A percentile compares a stretch with the other conserved stretches of the same genome.
Evolutionary conservation across 2,797 vertebrate species (phyloP).

Genomic region (Leuciscus waleckii): DNA sequence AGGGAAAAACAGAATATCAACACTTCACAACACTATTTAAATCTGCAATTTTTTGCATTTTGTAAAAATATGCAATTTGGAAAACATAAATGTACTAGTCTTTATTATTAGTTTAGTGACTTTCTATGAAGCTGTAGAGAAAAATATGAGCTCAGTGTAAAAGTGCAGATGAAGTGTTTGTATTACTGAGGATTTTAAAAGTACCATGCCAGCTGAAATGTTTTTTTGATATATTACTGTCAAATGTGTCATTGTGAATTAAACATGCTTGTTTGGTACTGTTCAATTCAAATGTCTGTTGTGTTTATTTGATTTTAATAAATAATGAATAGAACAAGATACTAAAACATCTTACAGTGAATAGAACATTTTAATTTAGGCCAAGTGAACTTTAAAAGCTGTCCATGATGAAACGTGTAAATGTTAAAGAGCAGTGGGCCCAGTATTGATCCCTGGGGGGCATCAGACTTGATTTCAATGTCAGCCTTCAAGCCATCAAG

Average conservation of each 20-base stretch:
- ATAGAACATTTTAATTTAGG: background rate
- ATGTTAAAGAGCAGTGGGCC: background rate
- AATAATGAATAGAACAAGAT: background rate
- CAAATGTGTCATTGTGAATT: constrained; percentile 77
- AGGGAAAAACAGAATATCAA: background rate
- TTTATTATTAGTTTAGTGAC: constrained; percentile 70
- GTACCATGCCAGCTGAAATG: constrained; percentile 73
- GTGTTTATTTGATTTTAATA: background rate
- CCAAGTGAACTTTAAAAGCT: background rate
- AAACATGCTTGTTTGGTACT: constrained; percentile 75
- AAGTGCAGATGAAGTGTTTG: constrained; percentile 63
- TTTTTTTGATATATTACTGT: constrained; percentile 72
- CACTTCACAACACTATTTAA: constrained; percentile 29
- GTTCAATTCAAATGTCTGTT: constrained; percentile 49
- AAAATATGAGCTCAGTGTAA: constrained; percentile 71
- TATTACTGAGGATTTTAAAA: constrained; percentile 72
- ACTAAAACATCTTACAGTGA: background rate
- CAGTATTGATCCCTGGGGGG: constrained; percentile 3
- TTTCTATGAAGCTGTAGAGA: constrained; percentile 60
- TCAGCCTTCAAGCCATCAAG: background rate
- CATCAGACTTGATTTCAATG: background rate
- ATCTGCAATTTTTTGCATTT: background rate
- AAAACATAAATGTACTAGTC: constrained; percentile 63
- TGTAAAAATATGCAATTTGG: constrained; percentile 76
- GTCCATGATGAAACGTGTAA: background rate